Evolutionary conservation across 2,888 invertebrate genomes (phyloP).

Genomic region (Cistogaster globosa): DNA sequence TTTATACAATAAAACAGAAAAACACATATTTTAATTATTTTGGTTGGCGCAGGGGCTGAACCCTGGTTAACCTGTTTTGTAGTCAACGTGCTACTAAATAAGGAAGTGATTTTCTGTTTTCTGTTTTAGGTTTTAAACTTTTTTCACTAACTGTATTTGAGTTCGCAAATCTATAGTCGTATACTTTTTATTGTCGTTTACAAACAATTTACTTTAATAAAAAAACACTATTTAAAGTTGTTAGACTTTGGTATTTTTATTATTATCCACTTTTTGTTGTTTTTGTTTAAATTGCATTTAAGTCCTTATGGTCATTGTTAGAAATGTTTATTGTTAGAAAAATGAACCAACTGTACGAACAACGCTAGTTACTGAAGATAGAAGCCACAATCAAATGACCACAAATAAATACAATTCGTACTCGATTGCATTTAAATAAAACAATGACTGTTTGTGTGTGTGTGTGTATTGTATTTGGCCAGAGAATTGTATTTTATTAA

Average conservation of each 20-base stretch:
- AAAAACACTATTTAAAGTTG: constrained; percentile 39
- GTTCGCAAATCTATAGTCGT: not conserved
- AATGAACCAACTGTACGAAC: not conserved
- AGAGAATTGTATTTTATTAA: constrained; percentile 30
- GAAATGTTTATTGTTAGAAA: constrained; percentile 23
- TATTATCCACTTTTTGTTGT: constrained; percentile 30
- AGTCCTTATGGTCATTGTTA: constrained; percentile 23
- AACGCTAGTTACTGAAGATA: constrained; percentile 7
- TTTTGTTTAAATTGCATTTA: constrained; percentile 21
- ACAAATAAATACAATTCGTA: constrained; percentile 45
- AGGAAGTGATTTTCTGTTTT: no score
- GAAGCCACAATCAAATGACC: constrained; percentile 53
- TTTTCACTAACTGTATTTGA: not conserved
- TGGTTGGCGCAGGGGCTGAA: no score
- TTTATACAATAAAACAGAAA: no score
- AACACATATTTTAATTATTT: no score
- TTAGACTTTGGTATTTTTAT: constrained; percentile 43
- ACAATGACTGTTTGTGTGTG: constrained; percentile 6
- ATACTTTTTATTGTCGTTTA: constrained; percentile 2
- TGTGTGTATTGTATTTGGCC: not conserved
- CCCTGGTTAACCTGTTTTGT: no score
- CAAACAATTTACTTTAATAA: constrained; percentile 40
- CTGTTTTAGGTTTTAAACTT: not conserved
- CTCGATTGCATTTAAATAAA: constrained; percentile 21
- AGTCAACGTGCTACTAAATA: no score